Evolutionary conservation across 2,888 invertebrate species (phyloP), one percentile per base, ranked within the genome.

Genomic region (Diploptera punctata): DNA sequence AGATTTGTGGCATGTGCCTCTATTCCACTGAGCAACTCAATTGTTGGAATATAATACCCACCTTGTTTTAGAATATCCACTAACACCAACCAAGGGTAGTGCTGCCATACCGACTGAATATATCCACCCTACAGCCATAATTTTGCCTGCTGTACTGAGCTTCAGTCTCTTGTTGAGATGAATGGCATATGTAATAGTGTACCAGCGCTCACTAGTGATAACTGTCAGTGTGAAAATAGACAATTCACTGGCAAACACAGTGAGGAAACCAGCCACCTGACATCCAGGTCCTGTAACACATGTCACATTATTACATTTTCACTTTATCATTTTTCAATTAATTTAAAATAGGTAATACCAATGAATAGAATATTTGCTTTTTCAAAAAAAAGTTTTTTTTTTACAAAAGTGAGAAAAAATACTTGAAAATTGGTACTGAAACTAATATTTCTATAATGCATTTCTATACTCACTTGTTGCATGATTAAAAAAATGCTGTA

Each of bases 211-310:
- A 54, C 88, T 83, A 0, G 90, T 89, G 76, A 91, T 90, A 47
- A 90, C 85, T 1, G 89, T 87, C 77, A 91, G 81, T 0, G 90
- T 90, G 80, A 88, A 89, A 3, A 91, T 89, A 68, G 89, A 89
- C 57, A 91, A 82, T 77, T 90, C 87, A 71, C 87, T 87, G 44
- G 88, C 88, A 78, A 89, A 89, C 10, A 89, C 87, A 0, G 89
- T 89, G 67, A 91, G 81, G 78, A 89, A 89, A 0, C 91, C 91
- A 0, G 90, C 89, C 21, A 89, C 83, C 76, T 86, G 83, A 78
- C 90, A 91, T 1, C 90, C 90, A 77, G 83, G 80, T 71, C 89
- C 85, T 85, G 76, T 26, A 78, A 76, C 19, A 73, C 5, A 33
- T 33, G 5, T 5, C 33, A n/a, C n/a, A n/a, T n/a, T n/a, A n/a